Conservation (phyloP, 2,888 invertebrate genomes). For the Odiellus spinosus region DNA sequence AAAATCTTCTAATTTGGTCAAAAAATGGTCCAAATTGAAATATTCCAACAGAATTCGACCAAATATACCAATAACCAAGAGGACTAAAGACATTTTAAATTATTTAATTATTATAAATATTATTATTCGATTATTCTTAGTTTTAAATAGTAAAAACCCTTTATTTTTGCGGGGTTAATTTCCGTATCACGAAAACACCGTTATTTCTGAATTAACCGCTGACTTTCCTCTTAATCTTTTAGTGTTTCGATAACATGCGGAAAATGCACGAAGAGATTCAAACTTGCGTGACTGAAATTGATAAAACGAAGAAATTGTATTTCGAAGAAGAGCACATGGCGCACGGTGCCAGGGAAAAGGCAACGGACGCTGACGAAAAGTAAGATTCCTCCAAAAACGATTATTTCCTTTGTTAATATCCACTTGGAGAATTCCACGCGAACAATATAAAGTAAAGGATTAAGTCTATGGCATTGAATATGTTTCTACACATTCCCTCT, state of each 20-base stretch:
- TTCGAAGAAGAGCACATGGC: constrained; percentile 91
- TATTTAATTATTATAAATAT: too few species aligned
- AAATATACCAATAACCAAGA: too few species aligned
- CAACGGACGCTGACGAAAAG: constrained; percentile 83
- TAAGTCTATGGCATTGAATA: too few species aligned
- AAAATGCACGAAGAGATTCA: constrained; percentile 81
- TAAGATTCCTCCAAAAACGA: constrained; percentile 18
- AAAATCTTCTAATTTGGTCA: too few species aligned
- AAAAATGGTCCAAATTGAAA: too few species aligned
- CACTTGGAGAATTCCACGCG: too few species aligned
- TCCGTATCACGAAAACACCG: not conserved
- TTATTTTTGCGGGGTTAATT: not conserved
- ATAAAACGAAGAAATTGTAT: constrained; percentile 84
- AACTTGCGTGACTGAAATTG: constrained; percentile 68
- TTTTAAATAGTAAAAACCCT: too few species aligned
- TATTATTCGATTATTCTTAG: not conserved
- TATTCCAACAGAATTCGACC: too few species aligned
- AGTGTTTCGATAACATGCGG: constrained; percentile 17
- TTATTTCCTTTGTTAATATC: not conserved
- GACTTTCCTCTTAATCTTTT: not conserved
- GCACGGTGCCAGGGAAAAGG: constrained; percentile 85
- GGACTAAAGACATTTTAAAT: too few species aligned
- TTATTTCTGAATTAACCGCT: too few species aligned
- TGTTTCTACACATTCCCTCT: too few species aligned
- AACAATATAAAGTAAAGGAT: too few species aligned